Evolutionary conservation across 2,888 invertebrate genomes (phyloP).

Genomic region (Allacma fusca): DNA sequence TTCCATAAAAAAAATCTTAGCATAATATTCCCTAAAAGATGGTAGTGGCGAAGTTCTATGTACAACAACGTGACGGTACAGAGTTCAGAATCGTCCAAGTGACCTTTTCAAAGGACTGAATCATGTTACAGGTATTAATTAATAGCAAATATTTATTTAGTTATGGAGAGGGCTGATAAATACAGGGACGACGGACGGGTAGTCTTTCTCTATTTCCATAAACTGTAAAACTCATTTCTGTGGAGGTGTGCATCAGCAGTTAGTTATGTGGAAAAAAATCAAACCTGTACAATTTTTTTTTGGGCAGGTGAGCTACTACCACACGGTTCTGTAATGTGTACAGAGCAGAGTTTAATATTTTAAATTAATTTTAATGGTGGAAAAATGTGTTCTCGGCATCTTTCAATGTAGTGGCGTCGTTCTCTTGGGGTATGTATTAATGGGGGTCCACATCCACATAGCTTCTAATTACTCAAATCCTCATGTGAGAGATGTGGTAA

Average conservation of each 20-base stretch:
- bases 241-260: too few relatives aligned
- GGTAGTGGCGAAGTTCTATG: too few relatives aligned
- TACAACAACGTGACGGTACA: too few relatives aligned
- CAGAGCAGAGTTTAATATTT: slow-evolving; percentile 9
- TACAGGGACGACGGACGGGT: too few relatives aligned
- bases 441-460: slow-evolving; percentile 19
- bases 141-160: background rate
- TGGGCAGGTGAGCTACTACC: background rate
- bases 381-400: background rate
- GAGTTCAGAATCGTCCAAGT: background rate
- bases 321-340: slow-evolving; percentile 12
- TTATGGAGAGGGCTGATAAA: background rate
- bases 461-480: slow-evolving; percentile 23
- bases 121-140: background rate
- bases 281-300: background rate
- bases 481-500: slow-evolving; percentile 20
- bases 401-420: too few relatives aligned
- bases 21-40: background rate
- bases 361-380: slow-evolving; percentile 36
- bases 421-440: too few relatives aligned
- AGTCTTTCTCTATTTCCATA: slow-evolving; percentile 1
- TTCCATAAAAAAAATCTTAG: background rate
- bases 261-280: background rate
- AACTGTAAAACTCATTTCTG: background rate
- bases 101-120: background rate